Evolutionary conservation across 2,888 invertebrate species (phyloP).

Genomic region (Macrophya annulata): DNA sequence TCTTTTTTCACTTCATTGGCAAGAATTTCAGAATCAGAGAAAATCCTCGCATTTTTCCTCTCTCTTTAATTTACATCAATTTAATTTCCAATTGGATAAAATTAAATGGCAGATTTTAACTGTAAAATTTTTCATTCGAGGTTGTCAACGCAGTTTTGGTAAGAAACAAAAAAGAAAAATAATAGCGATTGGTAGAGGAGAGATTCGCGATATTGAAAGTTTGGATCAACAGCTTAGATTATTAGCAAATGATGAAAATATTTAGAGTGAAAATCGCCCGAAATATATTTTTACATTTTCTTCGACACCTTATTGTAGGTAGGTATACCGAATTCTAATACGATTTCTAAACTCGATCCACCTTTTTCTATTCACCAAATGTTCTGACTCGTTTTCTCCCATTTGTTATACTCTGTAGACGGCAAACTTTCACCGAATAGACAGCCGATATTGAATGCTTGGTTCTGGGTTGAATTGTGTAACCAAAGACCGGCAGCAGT

Average conservation of each 20-base stretch:
- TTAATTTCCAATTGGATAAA: neutral
- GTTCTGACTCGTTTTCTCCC: slow-evolving; percentile 31
- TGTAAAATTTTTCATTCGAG: neutral
- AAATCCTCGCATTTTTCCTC: neutral
- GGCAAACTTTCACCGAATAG: slow-evolving; percentile 5
- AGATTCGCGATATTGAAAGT: neutral
- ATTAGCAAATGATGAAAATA: slow-evolving; percentile 24
- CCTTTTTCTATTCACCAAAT: slow-evolving; percentile 46
- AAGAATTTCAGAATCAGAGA: neutral
- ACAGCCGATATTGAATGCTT: slow-evolving; percentile 24
- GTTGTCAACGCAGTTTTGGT: neutral
- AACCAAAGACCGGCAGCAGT: neutral
- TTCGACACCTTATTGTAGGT: slow-evolving; percentile 7
- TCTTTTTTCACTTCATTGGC: neutral
- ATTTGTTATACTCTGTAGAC: slow-evolving; percentile 32
- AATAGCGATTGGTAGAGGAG: neutral
- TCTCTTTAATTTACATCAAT: neutral
- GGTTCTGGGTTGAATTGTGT: slow-evolving; percentile 15
- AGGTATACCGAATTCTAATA: slow-evolving; percentile 7
- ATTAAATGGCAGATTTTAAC: neutral
- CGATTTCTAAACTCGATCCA: slow-evolving; percentile 32
- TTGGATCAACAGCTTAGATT: slow-evolving; percentile 28
- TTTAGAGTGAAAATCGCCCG: neutral
- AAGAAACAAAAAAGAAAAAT: neutral
- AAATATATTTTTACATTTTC: neutral